Evolutionary conservation across 2,888 invertebrate species (phyloP).

Genomic region (Drosophila rellima): DNA sequence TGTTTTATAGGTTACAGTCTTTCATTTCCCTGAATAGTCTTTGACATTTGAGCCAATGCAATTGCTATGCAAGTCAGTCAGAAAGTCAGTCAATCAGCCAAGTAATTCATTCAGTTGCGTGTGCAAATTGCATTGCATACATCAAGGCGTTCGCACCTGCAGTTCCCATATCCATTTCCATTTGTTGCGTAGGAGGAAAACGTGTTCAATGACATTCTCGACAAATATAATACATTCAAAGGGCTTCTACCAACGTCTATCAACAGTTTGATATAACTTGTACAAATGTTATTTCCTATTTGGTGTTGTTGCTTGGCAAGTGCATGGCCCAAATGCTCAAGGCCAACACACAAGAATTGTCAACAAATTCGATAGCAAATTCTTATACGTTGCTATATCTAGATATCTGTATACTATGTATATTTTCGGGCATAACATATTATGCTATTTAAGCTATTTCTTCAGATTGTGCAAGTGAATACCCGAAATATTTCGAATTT

Average conservation of each 20-base stretch:
- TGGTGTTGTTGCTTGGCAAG: constrained; percentile 28
- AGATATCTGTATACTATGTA: constrained; percentile 11
- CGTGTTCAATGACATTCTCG: constrained; percentile 4
- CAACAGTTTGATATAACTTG: constrained; percentile 6
- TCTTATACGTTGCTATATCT: constrained; percentile 30
- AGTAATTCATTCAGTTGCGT: constrained; percentile 26
- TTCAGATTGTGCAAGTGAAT: constrained; percentile 52
- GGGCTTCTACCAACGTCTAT: not conserved
- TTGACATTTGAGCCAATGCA: constrained; percentile 33
- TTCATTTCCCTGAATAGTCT: not conserved
- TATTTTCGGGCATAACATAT: constrained; percentile 13
- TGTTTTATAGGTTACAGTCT: no score
- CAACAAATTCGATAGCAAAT: constrained; percentile 70
- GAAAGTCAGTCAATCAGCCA: constrained; percentile 21
- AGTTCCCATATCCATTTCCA: not conserved
- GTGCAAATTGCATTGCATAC: constrained; percentile 52
- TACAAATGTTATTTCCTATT: constrained; percentile 3
- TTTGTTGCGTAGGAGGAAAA: constrained; percentile 5
- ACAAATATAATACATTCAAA: constrained; percentile 7
- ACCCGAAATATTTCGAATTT: constrained; percentile 44
- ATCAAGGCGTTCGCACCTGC: constrained; percentile 24
- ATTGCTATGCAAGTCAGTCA: constrained; percentile 30
- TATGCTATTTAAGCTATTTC: constrained; percentile 31
- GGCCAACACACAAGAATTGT: constrained; percentile 73
- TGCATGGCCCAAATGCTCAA: constrained; percentile 45